A percentile compares a stretch with the other conserved stretches of the same genome.
phyloP scores from a whole-genome alignment of 2,888 invertebrate genomes.

The Xylocampa areola region DNA sequence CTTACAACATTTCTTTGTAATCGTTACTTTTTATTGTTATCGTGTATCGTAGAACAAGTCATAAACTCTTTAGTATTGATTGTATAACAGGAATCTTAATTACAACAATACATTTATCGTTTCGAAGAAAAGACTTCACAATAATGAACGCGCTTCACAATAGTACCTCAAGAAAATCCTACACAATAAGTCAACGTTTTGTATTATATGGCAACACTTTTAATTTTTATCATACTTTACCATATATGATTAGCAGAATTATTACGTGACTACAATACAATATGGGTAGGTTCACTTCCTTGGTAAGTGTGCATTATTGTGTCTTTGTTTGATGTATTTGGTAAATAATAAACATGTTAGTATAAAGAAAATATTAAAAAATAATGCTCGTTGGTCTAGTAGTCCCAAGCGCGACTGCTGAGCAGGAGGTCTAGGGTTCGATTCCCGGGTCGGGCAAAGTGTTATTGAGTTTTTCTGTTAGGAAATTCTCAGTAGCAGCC shows the following conservation, averaged over 20 bases:
- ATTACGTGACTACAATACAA: not conserved
- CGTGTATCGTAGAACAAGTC: not conserved
- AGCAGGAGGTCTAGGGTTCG: too few species aligned
- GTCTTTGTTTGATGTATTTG: too few species aligned
- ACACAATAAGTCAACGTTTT: not conserved
- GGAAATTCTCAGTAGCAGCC: too few species aligned
- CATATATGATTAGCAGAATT: not conserved
- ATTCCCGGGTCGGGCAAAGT: too few species aligned
- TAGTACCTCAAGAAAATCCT: not conserved
- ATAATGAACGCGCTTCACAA: constrained; percentile 28
- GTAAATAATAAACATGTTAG: too few species aligned
- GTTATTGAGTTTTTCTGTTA: too few species aligned
- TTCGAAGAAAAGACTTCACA: constrained; percentile 45
- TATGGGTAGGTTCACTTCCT: not conserved
- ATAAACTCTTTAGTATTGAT: constrained; percentile 4
- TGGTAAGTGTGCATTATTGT: too few species aligned
- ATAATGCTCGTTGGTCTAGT: too few species aligned
- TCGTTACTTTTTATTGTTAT: constrained; percentile 1
- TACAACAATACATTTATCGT: constrained; percentile 13
- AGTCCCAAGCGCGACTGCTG: too few species aligned
- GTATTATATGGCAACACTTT: not conserved
- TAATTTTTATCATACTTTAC: not conserved
- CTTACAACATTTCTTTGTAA: not conserved
- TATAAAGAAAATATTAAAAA: too few species aligned
- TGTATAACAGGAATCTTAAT: constrained; percentile 6